Conservation (phyloP, 2,113 vertebrate species). For the Zosterops hypoxanthus region DNA sequence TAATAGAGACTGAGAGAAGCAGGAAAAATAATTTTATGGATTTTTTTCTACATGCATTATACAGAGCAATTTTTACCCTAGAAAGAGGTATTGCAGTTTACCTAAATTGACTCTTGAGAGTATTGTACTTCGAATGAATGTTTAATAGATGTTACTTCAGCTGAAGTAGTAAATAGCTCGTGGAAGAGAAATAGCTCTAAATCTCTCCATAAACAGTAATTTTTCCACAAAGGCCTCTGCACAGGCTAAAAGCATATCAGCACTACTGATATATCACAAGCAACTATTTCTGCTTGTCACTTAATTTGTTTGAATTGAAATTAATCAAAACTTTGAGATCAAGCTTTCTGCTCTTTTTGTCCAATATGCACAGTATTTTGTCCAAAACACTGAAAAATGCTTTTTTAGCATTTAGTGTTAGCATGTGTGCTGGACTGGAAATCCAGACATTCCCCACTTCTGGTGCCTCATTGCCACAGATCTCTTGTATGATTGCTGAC, state of each 20-base stretch:
- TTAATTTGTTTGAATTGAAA: neutral
- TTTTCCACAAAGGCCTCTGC: neutral
- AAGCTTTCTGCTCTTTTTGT: neutral
- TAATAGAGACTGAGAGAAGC: neutral
- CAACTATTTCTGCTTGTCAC: neutral
- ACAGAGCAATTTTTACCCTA: slow-evolving; percentile 8
- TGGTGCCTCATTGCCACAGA: neutral
- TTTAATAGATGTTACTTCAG: slow-evolving; percentile 49
- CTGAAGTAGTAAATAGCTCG: slow-evolving; percentile 20
- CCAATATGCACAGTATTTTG: neutral
- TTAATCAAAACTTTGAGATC: neutral
- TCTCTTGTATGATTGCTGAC: neutral
- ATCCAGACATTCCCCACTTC: neutral
- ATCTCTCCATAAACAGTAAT: neutral
- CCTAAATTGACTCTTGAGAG: slow-evolving; percentile 31
- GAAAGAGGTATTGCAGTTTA: slow-evolving; percentile 15
- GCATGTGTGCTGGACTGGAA: neutral
- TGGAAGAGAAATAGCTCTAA: slow-evolving; percentile 1
- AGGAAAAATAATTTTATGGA: slow-evolving; percentile 3
- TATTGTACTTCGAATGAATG: slow-evolving; percentile 31
- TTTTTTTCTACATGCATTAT: slow-evolving; percentile 1
- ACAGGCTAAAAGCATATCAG: neutral
- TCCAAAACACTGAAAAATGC: neutral
- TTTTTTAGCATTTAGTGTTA: neutral
- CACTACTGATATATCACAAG: neutral